A percentile compares a stretch with the other conserved stretches of the same genome.
phyloP scores from a whole-genome alignment of 2,888 invertebrate species.

The Craniophora ligustri region DNA sequence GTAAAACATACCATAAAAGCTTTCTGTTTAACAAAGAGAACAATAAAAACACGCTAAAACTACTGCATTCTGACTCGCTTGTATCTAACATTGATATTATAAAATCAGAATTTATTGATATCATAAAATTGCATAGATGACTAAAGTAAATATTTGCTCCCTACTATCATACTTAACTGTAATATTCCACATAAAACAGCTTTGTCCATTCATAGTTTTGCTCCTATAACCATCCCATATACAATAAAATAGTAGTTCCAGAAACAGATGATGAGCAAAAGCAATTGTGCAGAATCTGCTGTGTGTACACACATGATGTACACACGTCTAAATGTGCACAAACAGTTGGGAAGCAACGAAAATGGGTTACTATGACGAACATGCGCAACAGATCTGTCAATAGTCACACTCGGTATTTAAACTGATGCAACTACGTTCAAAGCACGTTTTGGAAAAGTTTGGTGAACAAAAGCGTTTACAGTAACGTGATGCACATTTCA shows the following conservation, averaged over 20 bases:
- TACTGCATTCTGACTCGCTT: conserved; percentile 1
- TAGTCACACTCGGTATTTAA: conserved; percentile 12
- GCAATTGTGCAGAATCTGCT: no score
- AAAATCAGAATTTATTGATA: conserved; percentile 16
- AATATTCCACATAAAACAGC: neutral
- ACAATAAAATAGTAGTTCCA: no score
- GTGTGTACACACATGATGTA: no score
- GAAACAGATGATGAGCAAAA: no score
- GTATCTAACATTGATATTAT: neutral
- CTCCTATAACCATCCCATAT: no score
- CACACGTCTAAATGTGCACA: no score
- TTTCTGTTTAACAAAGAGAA: conserved; percentile 19
- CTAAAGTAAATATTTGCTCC: conserved; percentile 10
- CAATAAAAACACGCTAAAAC: conserved; percentile 28
- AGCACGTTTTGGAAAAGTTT: conserved; percentile 7
- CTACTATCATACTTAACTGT: neutral
- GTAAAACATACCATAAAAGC: conserved; percentile 21
- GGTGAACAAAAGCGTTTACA: conserved; percentile 9
- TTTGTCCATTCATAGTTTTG: no score
- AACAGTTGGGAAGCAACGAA: conserved; percentile 5
- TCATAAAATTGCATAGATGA: conserved; percentile 14
- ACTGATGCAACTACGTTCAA: conserved; percentile 10
- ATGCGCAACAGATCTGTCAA: conserved; percentile 21
- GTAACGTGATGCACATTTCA: conserved; percentile 8
- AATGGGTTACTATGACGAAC: conserved; percentile 35